Base-by-base conservation (phyloP, 2,113 vertebrate species). In the Sander vitreus region DNA sequence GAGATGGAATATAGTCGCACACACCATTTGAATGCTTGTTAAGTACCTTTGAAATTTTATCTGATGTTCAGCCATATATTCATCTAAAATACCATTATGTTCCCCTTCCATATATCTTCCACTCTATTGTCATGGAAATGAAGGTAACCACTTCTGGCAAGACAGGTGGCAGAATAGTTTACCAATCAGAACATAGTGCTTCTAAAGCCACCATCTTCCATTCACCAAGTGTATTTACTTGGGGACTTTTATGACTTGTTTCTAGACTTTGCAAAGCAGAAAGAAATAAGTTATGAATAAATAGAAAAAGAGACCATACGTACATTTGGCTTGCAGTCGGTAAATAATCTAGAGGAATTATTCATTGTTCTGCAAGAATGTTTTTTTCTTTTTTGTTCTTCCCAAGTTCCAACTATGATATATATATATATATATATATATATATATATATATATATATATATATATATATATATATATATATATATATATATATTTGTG, bases 321-420 rank as follows among this genome's bases (percentile, higher is more conserved):
- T 58, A 66, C 36, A 48, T 79, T 53, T 36, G 21, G 36, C 62
- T 66, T 54, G 33, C 54, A 71, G 39, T 66, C 23, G 27, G 19
- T 48, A n/a, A 72, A 18, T 75, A 8, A 63, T 73, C 18, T 53
- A 5, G 9, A 67, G 47, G 60, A 80, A 78, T 82, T 65, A 86
- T 65, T 78, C 50, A 76, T 81, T 66, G n/a, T 58, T 30, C 19
- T 70, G 65, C 25, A 57, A 75, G 18, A 43, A 23, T n/a, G 9
- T 30, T 50, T 1, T 5, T 57, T 9, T 19, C 2, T 25, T n/a
- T 47, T 60, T 19, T 2, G 8, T 25, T 55, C 6, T 25, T 25
- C 6, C n/a, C 18, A 30, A 73, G 30, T 45, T 8, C 12, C n/a
- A 51, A 25, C 72, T 39, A 30, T 60, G 27, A 66, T 66, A 43